Evolutionary conservation across 2,888 invertebrate species (phyloP), one percentile per base, ranked within the genome.

Genomic region (Tholera decimalis): DNA sequence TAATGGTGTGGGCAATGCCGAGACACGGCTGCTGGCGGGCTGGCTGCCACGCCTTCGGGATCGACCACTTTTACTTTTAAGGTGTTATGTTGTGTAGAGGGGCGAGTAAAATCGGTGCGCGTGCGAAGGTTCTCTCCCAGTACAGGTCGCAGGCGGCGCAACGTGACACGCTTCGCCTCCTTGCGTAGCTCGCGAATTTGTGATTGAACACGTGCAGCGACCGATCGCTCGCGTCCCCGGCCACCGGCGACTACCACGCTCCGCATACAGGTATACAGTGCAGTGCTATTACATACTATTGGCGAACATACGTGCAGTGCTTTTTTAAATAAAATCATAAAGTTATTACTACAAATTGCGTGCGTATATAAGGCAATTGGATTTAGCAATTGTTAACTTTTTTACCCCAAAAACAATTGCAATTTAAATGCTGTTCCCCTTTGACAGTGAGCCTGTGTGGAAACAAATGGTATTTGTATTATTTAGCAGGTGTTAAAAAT

Each of bases 21-120:
- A 89, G 89, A 89, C 89, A 92, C 87, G 91, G 89, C 84, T 89
- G 83, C 67, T 79, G 83, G 78, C 79, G 54, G 63, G 51, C 49
- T 50, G 43, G 50, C 65, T 64, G 86, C 86, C 91, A 90, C 91
- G 89, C 92, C 92, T 91, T 87, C 89, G 88, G 93, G 94, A 93
- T 88, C 83, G 84, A 89, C 89, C 90, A 94, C 94, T 94, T 94
- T 94, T 94, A 94, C 94, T 94, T 94, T 92, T 88, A 86, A 88
- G 88, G 85, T 88, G 83, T 83, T 83, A 73, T 81, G 79, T 80
- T 83, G 86, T 81, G 89, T 89, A 89, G 91, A 77, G 91, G 91
- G 91, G 91, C 86, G 87, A 85, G 85, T 87, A 82, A 85, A 83
- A 86, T 87, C 81, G 79, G 82, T 77, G 83, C 78, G 83, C 76